Conservation (phyloP, 2,797 vertebrate species). For the Betta splendens region DNA sequence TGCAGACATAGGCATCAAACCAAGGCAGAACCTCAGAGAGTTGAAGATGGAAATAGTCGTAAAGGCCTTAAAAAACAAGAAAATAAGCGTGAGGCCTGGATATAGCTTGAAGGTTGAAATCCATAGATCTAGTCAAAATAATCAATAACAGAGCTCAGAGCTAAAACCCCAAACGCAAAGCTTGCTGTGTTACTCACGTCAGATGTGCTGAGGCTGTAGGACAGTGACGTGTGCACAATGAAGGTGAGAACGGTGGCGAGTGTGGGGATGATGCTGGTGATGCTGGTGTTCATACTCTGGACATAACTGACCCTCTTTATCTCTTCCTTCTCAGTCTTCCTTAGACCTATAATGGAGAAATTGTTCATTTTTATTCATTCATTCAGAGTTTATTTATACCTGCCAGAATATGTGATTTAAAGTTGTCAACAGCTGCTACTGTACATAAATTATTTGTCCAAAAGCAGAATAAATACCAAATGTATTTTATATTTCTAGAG, state of each 20-base stretch:
- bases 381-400: no score
- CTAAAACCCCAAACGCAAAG: no score
- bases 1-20: conserved; percentile 76
- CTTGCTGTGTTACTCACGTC: conserved; percentile 51
- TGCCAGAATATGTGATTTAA: no score
- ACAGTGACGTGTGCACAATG: conserved; percentile 77
- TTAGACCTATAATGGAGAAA: conserved; percentile 68
- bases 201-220: conserved; percentile 65
- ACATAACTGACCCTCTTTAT: conserved; percentile 76
- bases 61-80: conserved; percentile 77
- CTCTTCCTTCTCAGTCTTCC: conserved; percentile 76
- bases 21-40: conserved; percentile 81
- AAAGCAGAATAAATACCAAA: no score
- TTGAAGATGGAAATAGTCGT: conserved; percentile 86
- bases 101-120: background rate
- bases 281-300: conserved; percentile 79
- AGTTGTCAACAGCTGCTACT: no score
- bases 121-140: no score
- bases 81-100: conserved; percentile 16
- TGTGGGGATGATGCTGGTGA: conserved; percentile 73
- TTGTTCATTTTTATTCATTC: no score
- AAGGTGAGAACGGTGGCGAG: conserved; percentile 82
- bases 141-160: no score
- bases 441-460: background rate
- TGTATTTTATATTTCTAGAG: no score